Evolutionary conservation across 1,140 invertebrate species (phyloP).

Genomic region (Choristoneura fumiferana): DNA sequence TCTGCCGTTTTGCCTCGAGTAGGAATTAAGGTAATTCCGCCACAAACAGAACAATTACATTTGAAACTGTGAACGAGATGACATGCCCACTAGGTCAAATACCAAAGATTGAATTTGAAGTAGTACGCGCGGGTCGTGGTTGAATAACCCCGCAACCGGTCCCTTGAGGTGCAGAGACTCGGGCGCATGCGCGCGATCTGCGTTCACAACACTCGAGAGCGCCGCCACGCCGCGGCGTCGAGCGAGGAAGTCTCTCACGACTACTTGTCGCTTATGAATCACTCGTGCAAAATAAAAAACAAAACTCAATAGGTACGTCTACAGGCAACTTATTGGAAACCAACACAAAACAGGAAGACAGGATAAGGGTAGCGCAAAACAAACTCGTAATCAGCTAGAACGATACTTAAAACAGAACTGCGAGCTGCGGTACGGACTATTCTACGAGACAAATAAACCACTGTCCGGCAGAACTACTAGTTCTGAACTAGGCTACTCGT

Average conservation of each 20-base stretch:
- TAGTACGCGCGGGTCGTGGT: slow-evolving; percentile 9
- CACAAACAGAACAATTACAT: background rate
- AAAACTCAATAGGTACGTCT: background rate
- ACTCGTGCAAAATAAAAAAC: background rate
- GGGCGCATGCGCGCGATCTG: too few species aligned
- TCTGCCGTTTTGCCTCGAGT: too few species aligned
- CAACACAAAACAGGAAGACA: slow-evolving; percentile 9
- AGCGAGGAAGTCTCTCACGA: too few species aligned
- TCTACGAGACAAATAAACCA: too few species aligned
- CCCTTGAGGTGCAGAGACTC: background rate
- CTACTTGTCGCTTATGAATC: too few species aligned
- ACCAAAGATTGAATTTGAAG: background rate
- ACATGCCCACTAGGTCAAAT: background rate
- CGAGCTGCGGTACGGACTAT: too few species aligned
- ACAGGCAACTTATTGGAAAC: too few species aligned
- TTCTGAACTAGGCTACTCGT: too few species aligned
- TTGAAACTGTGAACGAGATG: background rate
- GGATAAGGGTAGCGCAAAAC: slow-evolving; percentile 4
- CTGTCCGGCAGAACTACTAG: too few species aligned
- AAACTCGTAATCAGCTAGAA: background rate
- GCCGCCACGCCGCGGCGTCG: too few species aligned
- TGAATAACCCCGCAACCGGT: slow-evolving; percentile 16
- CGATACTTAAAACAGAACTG: background rate
- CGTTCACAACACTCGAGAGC: too few species aligned
- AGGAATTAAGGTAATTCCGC: background rate